Percentiles rank a stretch among this genome's conserved stretches.
phyloP scores from a whole-genome alignment of 2,888 invertebrate genomes.

The Acrobasis repandana region DNA sequence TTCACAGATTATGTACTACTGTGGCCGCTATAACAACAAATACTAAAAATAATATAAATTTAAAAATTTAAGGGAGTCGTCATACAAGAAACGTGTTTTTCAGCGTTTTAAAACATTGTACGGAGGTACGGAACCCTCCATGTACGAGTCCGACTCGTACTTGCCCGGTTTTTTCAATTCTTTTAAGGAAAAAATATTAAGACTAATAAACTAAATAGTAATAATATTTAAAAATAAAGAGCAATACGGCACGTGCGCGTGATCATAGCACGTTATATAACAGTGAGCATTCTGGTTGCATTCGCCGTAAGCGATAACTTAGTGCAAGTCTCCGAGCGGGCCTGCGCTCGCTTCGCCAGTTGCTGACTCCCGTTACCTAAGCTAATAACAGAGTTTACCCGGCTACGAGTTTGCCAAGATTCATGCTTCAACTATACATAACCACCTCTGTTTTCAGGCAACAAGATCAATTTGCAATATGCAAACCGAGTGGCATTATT shows the following conservation, averaged over 20 bases:
- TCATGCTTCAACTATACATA: constrained; percentile 44
- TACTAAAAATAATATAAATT: too few species aligned
- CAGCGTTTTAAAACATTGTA: too few species aligned
- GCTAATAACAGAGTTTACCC: constrained; percentile 63
- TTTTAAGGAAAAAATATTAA: too few species aligned
- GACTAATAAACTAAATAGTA: too few species aligned
- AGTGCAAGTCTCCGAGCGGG: constrained; percentile 19
- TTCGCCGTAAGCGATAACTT: constrained; percentile 38
- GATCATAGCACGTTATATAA: background rate
- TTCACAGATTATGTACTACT: too few species aligned
- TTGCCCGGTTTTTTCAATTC: too few species aligned
- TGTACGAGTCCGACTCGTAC: too few species aligned
- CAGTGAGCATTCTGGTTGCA: constrained; percentile 31
- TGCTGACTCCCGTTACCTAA: constrained; percentile 58
- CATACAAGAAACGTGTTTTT: too few species aligned
- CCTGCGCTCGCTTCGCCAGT: constrained; percentile 30
- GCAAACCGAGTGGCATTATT: constrained; percentile 24
- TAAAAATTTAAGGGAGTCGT: too few species aligned
- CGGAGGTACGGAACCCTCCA: too few species aligned
- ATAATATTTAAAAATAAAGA: constrained; percentile 1
- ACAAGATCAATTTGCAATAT: constrained; percentile 35
- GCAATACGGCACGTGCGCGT: constrained; percentile 1
- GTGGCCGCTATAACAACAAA: too few species aligned
- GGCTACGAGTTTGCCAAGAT: constrained; percentile 49
- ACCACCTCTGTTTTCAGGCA: constrained; percentile 36